Percentiles rank a stretch among this genome's conserved stretches.
Evolutionary conservation across 2,888 invertebrate species (phyloP).

Genomic region (Steinernema hermaphroditum): DNA sequence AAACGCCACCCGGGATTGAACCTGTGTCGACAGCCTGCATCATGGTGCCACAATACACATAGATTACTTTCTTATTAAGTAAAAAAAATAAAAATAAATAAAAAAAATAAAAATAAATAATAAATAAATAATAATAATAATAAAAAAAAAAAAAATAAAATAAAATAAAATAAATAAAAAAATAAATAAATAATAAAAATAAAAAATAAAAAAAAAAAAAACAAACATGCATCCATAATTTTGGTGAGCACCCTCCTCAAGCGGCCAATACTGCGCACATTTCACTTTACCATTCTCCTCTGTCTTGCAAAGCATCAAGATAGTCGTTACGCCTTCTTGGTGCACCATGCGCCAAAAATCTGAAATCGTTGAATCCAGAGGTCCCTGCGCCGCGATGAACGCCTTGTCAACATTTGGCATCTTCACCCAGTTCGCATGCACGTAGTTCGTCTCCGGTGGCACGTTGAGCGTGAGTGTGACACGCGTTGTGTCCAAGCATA

Average conservation of each 20-base stretch:
- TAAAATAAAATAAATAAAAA: too few species aligned
- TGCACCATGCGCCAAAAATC: slow-evolving; percentile 34
- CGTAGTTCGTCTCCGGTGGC: slow-evolving; percentile 40
- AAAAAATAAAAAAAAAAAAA: too few species aligned
- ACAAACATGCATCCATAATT: slow-evolving; percentile 33
- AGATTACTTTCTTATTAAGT: too few species aligned
- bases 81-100: too few species aligned
- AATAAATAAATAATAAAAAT: too few species aligned
- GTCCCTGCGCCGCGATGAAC: slow-evolving; percentile 42
- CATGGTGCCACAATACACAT: too few species aligned
- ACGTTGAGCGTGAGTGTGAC: slow-evolving; percentile 36
- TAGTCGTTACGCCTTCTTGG: slow-evolving; percentile 27
- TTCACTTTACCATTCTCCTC: slow-evolving; percentile 32
- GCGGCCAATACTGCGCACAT: slow-evolving; percentile 32
- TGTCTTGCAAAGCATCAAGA: slow-evolving; percentile 31
- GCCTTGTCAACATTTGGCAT: slow-evolving; percentile 37
- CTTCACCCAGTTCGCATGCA: slow-evolving; percentile 45
- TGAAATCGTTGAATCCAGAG: slow-evolving; percentile 28
- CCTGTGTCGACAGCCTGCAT: too few species aligned
- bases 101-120: too few species aligned
- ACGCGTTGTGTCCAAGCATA: slow-evolving; percentile 42
- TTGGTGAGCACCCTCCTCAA: slow-evolving; percentile 4
- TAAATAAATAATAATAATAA: too few species aligned
- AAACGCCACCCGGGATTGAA: too few species aligned
- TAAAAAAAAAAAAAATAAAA: too few species aligned